Evolutionary conservation across 2,113 vertebrate genomes (phyloP), one percentile per base, ranked within the genome.

Genomic region (Ophiodon elongatus): DNA sequence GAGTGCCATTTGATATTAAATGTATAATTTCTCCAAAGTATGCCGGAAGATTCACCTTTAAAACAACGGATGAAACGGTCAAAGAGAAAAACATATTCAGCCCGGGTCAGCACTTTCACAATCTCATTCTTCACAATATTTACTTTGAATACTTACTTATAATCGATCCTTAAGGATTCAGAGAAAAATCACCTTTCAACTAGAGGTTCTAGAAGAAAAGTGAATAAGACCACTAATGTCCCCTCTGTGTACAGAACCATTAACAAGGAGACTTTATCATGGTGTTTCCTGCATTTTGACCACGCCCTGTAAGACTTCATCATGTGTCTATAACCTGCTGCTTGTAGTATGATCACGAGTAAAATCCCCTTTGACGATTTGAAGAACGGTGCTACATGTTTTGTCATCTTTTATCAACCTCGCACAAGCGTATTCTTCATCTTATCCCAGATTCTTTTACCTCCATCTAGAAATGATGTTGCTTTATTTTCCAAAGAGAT

Each of bases 281-380:
- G 27, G 37, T 27, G 72, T 67, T 56, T 71, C 6, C 41, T 21
- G 79, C 17, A 37, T 87, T 92, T 91, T 90, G 89, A 90, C 89
- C 91, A 90, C 33, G 56, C 84, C 91, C 91, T 87, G 91, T 87
- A 79, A 6, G 23, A 23, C 29, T 57, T 29, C 4, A 54, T 15
- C 0, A 13, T 0, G 10, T 1, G 6, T 27, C 23, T 43, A 23
- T 2, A 0, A 41, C 4, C 75, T 43, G 14, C 9, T 41, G 27
- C 3, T 63, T 25, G 15, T 63, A 11, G 14, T 31, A 4, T 6
- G 10, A 33, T 17, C 6, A 4, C 23, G 13, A 66, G 15, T 41
- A 31, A 67, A 67, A 15, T 5, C 6, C n/a, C 1, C 39, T 41
- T 41, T 19, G 15, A 33, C 43, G 27, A 17, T n/a, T 10, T 47